These are phyloP conservation scores for Struthio camelus DNA, from an alignment of 2,113 vertebrate species.

Conservation along the genomic window DNA sequence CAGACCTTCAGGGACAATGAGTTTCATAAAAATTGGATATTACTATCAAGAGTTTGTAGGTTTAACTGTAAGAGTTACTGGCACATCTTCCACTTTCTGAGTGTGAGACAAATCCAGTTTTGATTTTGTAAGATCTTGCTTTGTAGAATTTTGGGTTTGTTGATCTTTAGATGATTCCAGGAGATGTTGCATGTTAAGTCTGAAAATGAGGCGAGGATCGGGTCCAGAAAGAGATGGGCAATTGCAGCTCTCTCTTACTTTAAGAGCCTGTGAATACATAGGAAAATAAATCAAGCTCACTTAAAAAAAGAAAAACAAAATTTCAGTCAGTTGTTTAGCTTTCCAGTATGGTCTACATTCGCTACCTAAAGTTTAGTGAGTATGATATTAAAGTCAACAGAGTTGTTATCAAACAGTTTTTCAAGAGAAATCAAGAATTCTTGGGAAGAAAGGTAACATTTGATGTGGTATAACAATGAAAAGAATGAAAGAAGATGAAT, in stretches of 20 bases:
- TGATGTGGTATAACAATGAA: not conserved
- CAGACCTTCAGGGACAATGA: not conserved
- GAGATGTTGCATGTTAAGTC: constrained; percentile 75
- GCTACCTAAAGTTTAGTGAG: not conserved
- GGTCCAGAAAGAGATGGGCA: constrained; percentile 86
- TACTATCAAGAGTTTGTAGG: not conserved
- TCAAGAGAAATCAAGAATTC: not conserved
- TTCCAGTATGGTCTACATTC: not conserved
- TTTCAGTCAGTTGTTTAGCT: not conserved
- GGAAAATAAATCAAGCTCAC: constrained; percentile 46
- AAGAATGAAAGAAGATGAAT: not conserved
- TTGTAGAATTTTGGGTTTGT: constrained; percentile 31
- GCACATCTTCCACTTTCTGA: constrained; percentile 66
- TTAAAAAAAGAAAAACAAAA: not conserved
- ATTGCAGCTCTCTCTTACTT: constrained; percentile 86
- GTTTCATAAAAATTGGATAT: not conserved
- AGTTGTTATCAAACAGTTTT: not conserved
- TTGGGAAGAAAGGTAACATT: not conserved
- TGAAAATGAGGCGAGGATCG: constrained; percentile 89
- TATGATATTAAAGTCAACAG: not conserved
- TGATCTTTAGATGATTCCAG: constrained; percentile 70
- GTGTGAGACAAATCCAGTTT: constrained; percentile 49
- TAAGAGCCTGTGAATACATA: constrained; percentile 85
- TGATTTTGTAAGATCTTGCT: constrained; percentile 31
- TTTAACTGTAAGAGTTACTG: constrained; percentile 64